Conservation (phyloP, 2,113 vertebrate genomes). For the Delphinapterus leucas region DNA sequence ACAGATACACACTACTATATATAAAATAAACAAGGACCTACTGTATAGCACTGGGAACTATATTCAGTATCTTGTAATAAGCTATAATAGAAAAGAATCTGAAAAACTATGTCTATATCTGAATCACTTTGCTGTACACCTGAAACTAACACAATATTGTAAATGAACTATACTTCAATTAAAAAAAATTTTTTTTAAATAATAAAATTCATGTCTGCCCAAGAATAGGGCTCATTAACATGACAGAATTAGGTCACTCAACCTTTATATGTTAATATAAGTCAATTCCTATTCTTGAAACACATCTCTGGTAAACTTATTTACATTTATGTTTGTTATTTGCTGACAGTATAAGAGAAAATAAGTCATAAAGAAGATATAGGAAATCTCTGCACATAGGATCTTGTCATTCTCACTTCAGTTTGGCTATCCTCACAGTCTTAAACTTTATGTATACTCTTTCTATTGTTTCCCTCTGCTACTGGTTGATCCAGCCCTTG, state of each 20-base stretch:
- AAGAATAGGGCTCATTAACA: not conserved
- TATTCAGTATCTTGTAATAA: not conserved
- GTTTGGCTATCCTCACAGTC: not conserved
- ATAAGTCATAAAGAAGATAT: not conserved
- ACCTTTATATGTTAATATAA: not conserved
- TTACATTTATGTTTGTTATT: not conserved
- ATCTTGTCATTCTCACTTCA: not conserved
- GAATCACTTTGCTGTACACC: not conserved
- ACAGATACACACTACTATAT: not conserved
- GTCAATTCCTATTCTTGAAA: not conserved
- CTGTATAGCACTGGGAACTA: not conserved
- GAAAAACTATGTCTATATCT: not conserved
- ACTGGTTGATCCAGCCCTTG: not conserved
- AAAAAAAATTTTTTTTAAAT: not conserved
- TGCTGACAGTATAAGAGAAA: not conserved
- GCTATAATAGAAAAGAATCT: not conserved
- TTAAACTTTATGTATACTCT: not conserved
- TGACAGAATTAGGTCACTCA: not conserved
- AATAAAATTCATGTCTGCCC: not conserved
- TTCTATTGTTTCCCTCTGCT: not conserved
- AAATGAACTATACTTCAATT: not conserved
- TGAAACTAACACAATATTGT: not conserved
- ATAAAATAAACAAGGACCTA: not conserved
- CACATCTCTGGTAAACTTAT: not conserved
- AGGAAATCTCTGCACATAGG: not conserved